Evolutionary conservation across 2,113 vertebrate species (phyloP).

Genomic region (Puffinus mauretanicus): DNA sequence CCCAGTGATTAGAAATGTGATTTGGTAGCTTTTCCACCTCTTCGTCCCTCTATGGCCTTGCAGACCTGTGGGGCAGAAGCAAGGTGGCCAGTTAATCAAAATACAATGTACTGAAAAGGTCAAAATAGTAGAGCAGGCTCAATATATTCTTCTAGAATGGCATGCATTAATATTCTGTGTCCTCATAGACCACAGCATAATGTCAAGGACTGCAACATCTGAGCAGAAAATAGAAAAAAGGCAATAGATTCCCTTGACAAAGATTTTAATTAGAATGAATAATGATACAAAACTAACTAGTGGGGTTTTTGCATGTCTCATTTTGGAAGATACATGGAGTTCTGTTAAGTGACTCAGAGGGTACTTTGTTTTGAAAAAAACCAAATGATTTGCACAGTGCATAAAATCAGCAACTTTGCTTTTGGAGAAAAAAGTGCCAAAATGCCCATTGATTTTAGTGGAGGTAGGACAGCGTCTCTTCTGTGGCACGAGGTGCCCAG

Average conservation of each 20-base stretch:
- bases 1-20: not conserved
- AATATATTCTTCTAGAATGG: slow-evolving; percentile 42
- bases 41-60: not conserved
- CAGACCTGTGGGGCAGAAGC: slow-evolving; percentile 47
- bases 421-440: not conserved
- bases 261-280: slow-evolving; percentile 57
- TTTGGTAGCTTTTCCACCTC: slow-evolving; percentile 19
- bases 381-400: not conserved
- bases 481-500: accelerated
- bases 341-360: not conserved
- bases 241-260: slow-evolving; percentile 29
- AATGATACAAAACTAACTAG: not conserved
- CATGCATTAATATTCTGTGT: slow-evolving; percentile 53
- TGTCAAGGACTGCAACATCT: slow-evolving; percentile 23
- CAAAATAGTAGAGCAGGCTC: slow-evolving; percentile 10
- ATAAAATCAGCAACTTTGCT: not conserved
- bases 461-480: not conserved
- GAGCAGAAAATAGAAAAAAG: slow-evolving; percentile 28
- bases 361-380: not conserved
- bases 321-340: slow-evolving; percentile 28
- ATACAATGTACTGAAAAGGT: slow-evolving; percentile 64
- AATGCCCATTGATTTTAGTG: not conserved
- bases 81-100: slow-evolving; percentile 65
- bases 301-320: not conserved
- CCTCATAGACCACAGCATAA: not conserved